phyloP scores from a whole-genome alignment of 2,888 invertebrate genomes.

The Leucophenga maculata region DNA sequence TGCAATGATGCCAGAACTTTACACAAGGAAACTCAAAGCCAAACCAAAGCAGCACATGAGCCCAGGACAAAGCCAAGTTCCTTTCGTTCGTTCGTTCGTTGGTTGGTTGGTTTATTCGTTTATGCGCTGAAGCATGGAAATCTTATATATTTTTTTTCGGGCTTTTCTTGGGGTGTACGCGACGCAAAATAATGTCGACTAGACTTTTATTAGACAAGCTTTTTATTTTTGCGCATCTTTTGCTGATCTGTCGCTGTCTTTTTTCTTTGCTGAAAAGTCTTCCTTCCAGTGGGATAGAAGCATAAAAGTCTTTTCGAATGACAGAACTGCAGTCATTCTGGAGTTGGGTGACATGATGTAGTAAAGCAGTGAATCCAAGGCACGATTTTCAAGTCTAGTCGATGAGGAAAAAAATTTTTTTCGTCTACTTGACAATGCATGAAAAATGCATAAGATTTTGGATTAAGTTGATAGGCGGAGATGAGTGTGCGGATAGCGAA shows the following conservation, averaged over 20 bases:
- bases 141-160: not conserved
- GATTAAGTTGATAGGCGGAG: conserved; percentile 35
- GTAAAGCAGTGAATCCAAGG: conserved; percentile 42
- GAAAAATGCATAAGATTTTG: conserved; percentile 61
- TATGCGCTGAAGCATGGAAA: not conserved
- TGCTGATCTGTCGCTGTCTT: conserved; percentile 21
- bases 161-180: not conserved
- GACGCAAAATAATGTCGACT: conserved; percentile 56
- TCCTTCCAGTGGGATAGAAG: conserved; percentile 42
- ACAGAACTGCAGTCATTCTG: too few relatives aligned
- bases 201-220: conserved; percentile 68
- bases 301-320: conserved; percentile 32
- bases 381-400: conserved; percentile 59
- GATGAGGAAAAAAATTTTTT: conserved; percentile 46
- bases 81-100: too few relatives aligned
- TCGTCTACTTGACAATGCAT: conserved; percentile 63
- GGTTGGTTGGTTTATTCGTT: not conserved
- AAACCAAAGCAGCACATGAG: too few relatives aligned
- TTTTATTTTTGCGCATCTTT: conserved; percentile 35
- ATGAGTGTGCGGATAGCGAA: too few relatives aligned
- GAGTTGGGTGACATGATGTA: too few relatives aligned
- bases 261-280: conserved; percentile 1
- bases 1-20: conserved; percentile 49
- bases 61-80: conserved; percentile 7
- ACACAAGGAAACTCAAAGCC: conserved; percentile 26